phyloP scores from a whole-genome alignment of 2,113 vertebrate species.

The Nannospalax galili region DNA sequence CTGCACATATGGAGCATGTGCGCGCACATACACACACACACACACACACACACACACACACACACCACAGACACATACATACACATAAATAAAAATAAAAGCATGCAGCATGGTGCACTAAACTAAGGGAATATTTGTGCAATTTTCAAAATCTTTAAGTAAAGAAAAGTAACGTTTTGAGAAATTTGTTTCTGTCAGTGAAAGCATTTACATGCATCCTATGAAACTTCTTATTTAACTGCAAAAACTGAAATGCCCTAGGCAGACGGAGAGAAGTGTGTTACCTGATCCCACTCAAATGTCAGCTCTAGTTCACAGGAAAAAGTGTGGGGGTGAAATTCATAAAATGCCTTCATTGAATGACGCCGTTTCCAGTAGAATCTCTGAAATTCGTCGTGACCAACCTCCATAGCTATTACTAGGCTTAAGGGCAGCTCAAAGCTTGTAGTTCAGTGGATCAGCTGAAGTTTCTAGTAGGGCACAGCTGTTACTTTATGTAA shows the following conservation, averaged over 20 bases:
- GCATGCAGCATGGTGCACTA: neutral
- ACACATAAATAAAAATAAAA: neutral
- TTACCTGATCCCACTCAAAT: neutral
- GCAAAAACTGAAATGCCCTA: neutral
- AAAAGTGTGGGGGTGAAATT: neutral
- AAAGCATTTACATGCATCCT: neutral
- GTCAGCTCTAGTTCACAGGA: neutral
- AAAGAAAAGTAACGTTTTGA: neutral
- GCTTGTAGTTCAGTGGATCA: neutral
- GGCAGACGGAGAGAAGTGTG: neutral
- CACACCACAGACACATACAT: neutral
- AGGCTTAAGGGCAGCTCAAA: neutral
- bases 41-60: neutral
- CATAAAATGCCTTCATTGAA: neutral
- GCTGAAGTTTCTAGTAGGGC: too few relatives aligned
- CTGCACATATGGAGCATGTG: too few relatives aligned
- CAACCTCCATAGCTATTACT: neutral
- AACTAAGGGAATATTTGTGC: neutral
- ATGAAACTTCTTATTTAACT: neutral
- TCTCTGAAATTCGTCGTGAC: neutral
- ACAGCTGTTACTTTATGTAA: neutral
- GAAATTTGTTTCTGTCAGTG: neutral
- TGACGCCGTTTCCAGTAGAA: neutral
- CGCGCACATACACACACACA: too few relatives aligned
- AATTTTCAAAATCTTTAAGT: neutral